A percentile compares a stretch with the other conserved stretches of the same genome.
phyloP scores from a whole-genome alignment of 2,113 vertebrate genomes.

The Tenebrosternarchus preto region DNA sequence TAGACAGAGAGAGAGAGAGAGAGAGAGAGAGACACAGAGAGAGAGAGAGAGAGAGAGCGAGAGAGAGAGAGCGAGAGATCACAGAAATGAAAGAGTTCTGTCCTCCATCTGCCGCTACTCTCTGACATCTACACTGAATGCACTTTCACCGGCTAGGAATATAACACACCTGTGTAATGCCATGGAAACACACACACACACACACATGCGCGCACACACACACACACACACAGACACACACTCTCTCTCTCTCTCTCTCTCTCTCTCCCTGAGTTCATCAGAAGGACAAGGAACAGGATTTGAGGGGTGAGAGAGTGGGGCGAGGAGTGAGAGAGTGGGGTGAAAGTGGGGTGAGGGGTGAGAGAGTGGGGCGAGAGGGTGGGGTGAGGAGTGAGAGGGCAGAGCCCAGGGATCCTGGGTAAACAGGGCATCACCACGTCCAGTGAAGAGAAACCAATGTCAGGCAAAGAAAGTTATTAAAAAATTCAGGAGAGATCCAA shows the following conservation, averaged over 20 bases:
- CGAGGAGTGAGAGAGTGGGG: too few species aligned
- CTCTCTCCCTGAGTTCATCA: neutral
- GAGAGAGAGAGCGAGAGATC: slow-evolving; percentile 7
- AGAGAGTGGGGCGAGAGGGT: neutral
- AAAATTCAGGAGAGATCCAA: too few species aligned
- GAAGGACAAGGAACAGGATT: neutral
- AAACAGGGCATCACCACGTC: too few species aligned
- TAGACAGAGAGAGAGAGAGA: neutral
- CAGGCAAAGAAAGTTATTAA: too few species aligned
- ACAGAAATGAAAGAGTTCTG: slow-evolving; percentile 22
- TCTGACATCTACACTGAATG: slow-evolving; percentile 19
- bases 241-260: slow-evolving; percentile 18
- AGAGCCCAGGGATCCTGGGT: too few species aligned
- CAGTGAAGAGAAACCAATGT: too few species aligned
- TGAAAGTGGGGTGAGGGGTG: too few species aligned
- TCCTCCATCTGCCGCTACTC: slow-evolving; percentile 22
- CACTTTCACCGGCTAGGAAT: slow-evolving; percentile 1
- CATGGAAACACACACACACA: neutral
- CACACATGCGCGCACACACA: slow-evolving; percentile 29
- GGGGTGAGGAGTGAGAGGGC: too few species aligned
- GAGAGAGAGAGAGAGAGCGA: neutral
- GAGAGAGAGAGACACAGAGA: too few species aligned
- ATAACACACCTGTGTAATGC: slow-evolving; percentile 15
- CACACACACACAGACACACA: slow-evolving; percentile 21
- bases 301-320: neutral